A percentile compares a stretch with the other conserved stretches of the same genome.
These are phyloP conservation scores for Malacoctenus gilli DNA, from an alignment of 2,797 vertebrate species.

Conservation along the genomic window DNA sequence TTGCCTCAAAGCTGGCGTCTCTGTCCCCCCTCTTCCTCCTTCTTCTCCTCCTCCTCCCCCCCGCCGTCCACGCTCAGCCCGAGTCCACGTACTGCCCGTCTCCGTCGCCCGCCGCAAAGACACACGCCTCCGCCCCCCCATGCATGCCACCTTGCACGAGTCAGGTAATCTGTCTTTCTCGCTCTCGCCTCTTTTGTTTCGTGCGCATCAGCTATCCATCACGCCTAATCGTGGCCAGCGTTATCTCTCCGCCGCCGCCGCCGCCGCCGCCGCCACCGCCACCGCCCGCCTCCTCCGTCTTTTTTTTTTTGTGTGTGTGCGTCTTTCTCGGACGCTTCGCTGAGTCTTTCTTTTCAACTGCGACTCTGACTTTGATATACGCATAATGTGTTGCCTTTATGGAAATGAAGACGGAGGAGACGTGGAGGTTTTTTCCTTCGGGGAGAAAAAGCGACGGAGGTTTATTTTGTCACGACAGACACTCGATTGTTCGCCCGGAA, in stretches of 20 bases:
- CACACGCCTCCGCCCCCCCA: slow-evolving; percentile 77
- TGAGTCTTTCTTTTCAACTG: slow-evolving; percentile 33
- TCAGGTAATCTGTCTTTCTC: slow-evolving; percentile 83
- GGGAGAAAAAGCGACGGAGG: slow-evolving; percentile 30
- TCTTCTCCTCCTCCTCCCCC: too few relatives aligned
- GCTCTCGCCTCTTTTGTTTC: slow-evolving; percentile 56
- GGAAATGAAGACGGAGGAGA: slow-evolving; percentile 50
- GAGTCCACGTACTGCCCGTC: slow-evolving; percentile 77
- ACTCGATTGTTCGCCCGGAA: slow-evolving; percentile 14
- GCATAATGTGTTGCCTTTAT: slow-evolving; percentile 23
- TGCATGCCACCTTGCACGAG: slow-evolving; percentile 76
- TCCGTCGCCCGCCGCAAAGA: slow-evolving; percentile 75
- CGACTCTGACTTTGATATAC: slow-evolving; percentile 56
- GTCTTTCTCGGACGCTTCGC: slow-evolving; percentile 31
- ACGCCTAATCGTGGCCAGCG: slow-evolving; percentile 57
- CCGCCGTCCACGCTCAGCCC: too few relatives aligned
- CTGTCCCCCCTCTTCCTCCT: slow-evolving; percentile 48
- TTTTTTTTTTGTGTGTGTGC: too few relatives aligned
- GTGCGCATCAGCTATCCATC: slow-evolving; percentile 67
- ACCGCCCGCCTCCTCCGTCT: slow-evolving; percentile 20
- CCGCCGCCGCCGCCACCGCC: too few relatives aligned
- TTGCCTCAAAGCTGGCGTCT: slow-evolving; percentile 53
- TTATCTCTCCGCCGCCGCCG: slow-evolving; percentile 48
- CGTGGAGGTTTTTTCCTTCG: slow-evolving; percentile 46
- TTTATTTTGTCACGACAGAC: slow-evolving; percentile 29